Conservation (phyloP, 2,113 vertebrate genomes). For the Cyprichromis sp. region DNA sequence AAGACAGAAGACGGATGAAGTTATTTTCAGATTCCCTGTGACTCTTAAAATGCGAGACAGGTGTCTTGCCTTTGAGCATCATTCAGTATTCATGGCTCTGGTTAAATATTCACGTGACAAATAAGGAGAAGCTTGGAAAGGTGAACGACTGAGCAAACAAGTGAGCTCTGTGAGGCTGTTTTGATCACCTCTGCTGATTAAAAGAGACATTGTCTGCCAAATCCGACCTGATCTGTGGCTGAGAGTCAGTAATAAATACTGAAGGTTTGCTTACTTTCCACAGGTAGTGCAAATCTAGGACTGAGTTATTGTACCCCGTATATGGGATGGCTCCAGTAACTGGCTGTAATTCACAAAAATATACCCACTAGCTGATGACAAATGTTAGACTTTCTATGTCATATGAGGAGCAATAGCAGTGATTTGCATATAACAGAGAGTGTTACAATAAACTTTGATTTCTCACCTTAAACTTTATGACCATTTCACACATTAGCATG, state of each 20-base stretch:
- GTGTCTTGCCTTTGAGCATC: conserved; percentile 34
- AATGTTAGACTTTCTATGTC: not conserved
- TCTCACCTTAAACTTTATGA: not conserved
- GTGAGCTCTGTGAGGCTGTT: not conserved
- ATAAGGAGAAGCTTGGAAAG: conserved; percentile 4
- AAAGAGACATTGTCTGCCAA: not conserved
- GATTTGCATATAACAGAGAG: not conserved
- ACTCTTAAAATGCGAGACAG: conserved; percentile 9
- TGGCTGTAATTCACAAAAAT: not conserved
- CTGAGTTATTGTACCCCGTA: not conserved
- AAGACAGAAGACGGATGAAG: not conserved
- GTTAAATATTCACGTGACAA: conserved; percentile 54
- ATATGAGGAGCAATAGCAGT: not conserved
- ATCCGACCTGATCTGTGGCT: not conserved
- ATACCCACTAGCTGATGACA: not conserved
- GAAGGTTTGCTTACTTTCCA: not conserved
- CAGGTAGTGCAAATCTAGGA: not conserved
- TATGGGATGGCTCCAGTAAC: not conserved
- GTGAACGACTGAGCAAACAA: conserved; percentile 2
- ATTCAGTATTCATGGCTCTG: conserved; percentile 46
- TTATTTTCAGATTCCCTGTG: conserved; percentile 7
- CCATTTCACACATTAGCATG: not conserved
- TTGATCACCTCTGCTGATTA: not conserved
- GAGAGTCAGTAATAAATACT: not conserved
- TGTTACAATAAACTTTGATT: not conserved